Evolutionary conservation across 1,140 invertebrate species (phyloP).

Genomic region (Drosophila watanabei): DNA sequence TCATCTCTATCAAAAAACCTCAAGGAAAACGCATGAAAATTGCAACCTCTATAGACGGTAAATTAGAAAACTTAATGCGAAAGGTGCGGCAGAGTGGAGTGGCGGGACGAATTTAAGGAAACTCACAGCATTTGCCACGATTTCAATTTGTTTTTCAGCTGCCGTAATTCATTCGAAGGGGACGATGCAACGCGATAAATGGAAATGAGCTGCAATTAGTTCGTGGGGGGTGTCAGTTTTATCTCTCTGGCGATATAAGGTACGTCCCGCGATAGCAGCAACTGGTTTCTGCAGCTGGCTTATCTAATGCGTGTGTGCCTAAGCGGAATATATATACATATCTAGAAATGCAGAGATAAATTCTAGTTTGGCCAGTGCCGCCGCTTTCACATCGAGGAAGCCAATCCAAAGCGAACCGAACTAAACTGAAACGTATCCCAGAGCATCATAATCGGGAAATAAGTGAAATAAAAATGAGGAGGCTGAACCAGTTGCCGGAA

Average conservation of each 20-base stretch:
- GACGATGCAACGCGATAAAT: slow-evolving; percentile 71
- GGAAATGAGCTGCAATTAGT: slow-evolving; percentile 78
- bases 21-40: slow-evolving; percentile 38
- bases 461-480: slow-evolving; percentile 64
- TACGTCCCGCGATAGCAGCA: slow-evolving; percentile 20
- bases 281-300: slow-evolving; percentile 48
- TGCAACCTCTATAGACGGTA: slow-evolving; percentile 44
- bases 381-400: slow-evolving; percentile 52
- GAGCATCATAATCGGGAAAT: slow-evolving; percentile 42
- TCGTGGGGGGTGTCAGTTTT: slow-evolving; percentile 69
- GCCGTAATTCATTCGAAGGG: slow-evolving; percentile 62
- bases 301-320: slow-evolving; percentile 48
- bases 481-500: slow-evolving; percentile 45
- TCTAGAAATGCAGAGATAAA: slow-evolving; percentile 22
- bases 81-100: slow-evolving; percentile 2
- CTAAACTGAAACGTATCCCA: slow-evolving; percentile 12
- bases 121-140: slow-evolving; percentile 65
- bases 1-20: not conserved
- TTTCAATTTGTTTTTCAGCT: slow-evolving; percentile 77
- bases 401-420: slow-evolving; percentile 6
- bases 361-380: slow-evolving; percentile 49
- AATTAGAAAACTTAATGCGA: slow-evolving; percentile 72
- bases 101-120: slow-evolving; percentile 15
- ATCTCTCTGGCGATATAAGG: slow-evolving; percentile 24
- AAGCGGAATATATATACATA: not conserved